Base-by-base conservation (phyloP, 1,140 invertebrate species). In the Conus betulinus region DNA sequence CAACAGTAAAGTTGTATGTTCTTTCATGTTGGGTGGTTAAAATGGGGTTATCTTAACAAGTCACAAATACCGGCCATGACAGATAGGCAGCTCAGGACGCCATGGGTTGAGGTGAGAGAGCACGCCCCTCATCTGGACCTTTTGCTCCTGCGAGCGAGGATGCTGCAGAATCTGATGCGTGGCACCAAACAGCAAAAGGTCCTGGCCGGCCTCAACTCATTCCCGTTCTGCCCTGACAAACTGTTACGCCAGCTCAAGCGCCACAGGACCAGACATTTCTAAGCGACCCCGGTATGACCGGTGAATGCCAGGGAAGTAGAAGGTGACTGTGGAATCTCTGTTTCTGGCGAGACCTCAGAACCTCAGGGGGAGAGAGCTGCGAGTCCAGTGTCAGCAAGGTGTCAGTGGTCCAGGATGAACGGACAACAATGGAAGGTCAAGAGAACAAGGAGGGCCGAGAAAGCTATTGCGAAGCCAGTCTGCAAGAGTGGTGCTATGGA, bases 111-210 rank as follows among this genome's bases (percentile, higher is more conserved):
- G 92, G 96, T n/a, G 96, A 67, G 95, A 96, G 79, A n/a, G 96
- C 97, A 39, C 96, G 97, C 90, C 96, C 96, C 84, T 95, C n/a
- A 98, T 20, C 95, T 98, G 98, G 98, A n/a, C n/a, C n/a, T n/a
- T n/a, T 98, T 98, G 94, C 97, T 98, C 96, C 94, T 98, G 8
- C 96, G 6, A 96, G 95, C 90, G 96, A 96, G 93, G 96, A n/a
- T n/a, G n/a, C n/a, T 95, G 91, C 93, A 55, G 86, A 91, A 92
- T 94, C 89, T 90, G 96, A 23, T 74, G n/a, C n/a, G n/a, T 57
- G 91, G 90, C 10, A 89, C 87, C n/a, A n/a, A n/a, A 52, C n/a
- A 17, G 23, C 53, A 55, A 6, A 86, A 76, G 27, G n/a, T 67
- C 83, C 71, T 51, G 55, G n/a, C 3, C 89, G 0, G 63, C 63